Conservation (phyloP, 2,113 vertebrate species). For the Sisor rabdophorus region DNA sequence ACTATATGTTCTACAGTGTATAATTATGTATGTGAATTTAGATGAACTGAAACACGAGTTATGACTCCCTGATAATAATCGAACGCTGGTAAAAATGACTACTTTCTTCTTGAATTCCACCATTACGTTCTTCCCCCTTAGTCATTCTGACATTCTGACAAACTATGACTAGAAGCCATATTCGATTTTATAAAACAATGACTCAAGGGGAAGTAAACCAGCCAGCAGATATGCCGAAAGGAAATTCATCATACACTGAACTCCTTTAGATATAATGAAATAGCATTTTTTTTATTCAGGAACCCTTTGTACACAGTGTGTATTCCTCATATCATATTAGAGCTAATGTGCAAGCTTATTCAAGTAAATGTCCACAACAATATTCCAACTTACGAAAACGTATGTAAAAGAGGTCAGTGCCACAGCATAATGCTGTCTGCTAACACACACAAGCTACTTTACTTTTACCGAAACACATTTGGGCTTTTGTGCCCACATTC, state of each 20-base stretch:
- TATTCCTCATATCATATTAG: slow-evolving; percentile 30
- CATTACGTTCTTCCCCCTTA: neutral
- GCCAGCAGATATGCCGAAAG: slow-evolving; percentile 1
- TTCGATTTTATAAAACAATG: slow-evolving; percentile 42
- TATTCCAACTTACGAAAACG: too few species aligned
- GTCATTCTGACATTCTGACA: slow-evolving; percentile 31
- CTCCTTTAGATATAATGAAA: slow-evolving; percentile 52
- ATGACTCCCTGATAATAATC: too few species aligned
- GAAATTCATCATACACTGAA: neutral
- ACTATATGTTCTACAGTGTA: too few species aligned
- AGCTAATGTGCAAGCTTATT: slow-evolving; percentile 50
- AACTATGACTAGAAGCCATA: slow-evolving; percentile 52
- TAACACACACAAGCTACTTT: too few species aligned
- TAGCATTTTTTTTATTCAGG: slow-evolving; percentile 49
- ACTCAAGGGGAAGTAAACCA: slow-evolving; percentile 6
- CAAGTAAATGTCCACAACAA: slow-evolving; percentile 52
- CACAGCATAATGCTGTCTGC: too few species aligned
- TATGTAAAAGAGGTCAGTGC: too few species aligned
- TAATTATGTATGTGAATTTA: too few species aligned
- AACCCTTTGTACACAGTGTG: slow-evolving; percentile 21
- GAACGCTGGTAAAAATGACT: neutral
- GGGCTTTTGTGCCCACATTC: too few species aligned
- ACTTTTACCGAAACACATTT: too few species aligned
- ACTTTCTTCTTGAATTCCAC: slow-evolving; percentile 6
- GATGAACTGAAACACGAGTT: too few species aligned